Conservation (phyloP, 2,797 vertebrate genomes). For the Hippoglossus hippoglossus region DNA sequence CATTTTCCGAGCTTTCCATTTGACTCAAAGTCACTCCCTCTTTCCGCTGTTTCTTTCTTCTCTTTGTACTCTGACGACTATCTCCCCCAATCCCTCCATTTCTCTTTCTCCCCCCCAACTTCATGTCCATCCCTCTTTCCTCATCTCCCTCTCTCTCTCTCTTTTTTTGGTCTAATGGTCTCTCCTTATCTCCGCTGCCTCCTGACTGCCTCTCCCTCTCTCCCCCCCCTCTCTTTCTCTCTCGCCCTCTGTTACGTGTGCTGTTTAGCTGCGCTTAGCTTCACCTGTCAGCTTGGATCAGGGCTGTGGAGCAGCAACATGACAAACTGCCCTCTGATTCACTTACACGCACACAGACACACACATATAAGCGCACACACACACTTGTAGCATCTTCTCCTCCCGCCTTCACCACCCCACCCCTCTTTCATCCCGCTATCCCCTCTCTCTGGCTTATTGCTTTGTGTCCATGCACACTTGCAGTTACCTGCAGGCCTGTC, state of each 20-base stretch:
- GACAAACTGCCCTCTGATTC: conserved; percentile 85
- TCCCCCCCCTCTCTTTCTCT: conserved; percentile 11
- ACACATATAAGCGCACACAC: conserved; percentile 41
- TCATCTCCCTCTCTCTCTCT: conserved; percentile 22
- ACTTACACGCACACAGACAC: conserved; percentile 61
- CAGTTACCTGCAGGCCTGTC: conserved; percentile 20
- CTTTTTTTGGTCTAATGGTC: conserved; percentile 15
- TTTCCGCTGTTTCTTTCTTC: conserved; percentile 42
- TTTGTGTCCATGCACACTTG: conserved; percentile 37
- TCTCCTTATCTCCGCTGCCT: conserved; percentile 36
- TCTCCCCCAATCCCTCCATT: conserved; percentile 32
- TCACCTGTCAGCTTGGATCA: conserved; percentile 86
- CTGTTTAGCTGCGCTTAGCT: conserved; percentile 84
- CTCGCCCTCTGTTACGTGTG: conserved; percentile 68
- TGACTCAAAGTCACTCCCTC: conserved; percentile 31
- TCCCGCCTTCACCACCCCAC: background rate
- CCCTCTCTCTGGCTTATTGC: conserved; percentile 18
- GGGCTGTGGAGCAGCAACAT: conserved; percentile 79
- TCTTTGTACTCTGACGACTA: conserved; percentile 49
- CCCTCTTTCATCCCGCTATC: background rate
- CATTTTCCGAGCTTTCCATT: conserved; percentile 36
- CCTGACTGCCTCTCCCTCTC: conserved; percentile 12
- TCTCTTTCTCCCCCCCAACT: conserved; percentile 45
- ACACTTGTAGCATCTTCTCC: conserved; percentile 66
- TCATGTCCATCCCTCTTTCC: conserved; percentile 37